These are phyloP conservation scores for Dreissena polymorpha DNA, from an alignment of 1,140 invertebrate species.

Conservation along the genomic window DNA sequence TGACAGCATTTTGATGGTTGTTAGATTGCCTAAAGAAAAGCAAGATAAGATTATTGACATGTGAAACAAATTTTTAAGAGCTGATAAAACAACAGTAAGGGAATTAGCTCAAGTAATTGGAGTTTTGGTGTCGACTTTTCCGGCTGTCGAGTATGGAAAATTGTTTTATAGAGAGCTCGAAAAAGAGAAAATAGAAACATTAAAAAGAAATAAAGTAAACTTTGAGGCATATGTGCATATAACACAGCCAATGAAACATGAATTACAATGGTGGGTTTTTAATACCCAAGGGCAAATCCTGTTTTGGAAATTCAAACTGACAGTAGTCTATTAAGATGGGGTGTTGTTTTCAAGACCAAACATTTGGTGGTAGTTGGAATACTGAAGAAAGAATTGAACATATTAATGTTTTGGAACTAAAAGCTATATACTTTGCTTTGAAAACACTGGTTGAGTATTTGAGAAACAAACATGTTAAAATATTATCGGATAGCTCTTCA, in stretches of 20 bases:
- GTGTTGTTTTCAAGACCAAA: background rate
- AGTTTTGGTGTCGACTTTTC: slow-evolving; percentile 23
- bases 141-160: slow-evolving; percentile 27
- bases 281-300: slow-evolving; percentile 21
- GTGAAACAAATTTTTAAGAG: slow-evolving; percentile 4
- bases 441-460: background rate
- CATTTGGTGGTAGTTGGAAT: background rate
- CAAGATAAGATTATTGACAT: slow-evolving; percentile 24
- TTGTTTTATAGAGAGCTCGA: slow-evolving; percentile 22
- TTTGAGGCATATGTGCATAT: slow-evolving; percentile 20
- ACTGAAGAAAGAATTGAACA: background rate
- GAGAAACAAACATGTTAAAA: slow-evolving; percentile 21
- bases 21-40: slow-evolving; percentile 37
- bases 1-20: slow-evolving; percentile 36
- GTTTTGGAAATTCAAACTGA: slow-evolving; percentile 8
- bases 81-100: background rate
- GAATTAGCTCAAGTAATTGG: background rate
- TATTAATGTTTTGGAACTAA: slow-evolving; percentile 14
- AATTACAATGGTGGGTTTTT: slow-evolving; percentile 17
- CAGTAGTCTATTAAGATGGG: slow-evolving; percentile 19
- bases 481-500: background rate
- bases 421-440: background rate
- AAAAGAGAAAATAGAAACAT: slow-evolving; percentile 22
- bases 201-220: slow-evolving; percentile 9
- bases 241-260: slow-evolving; percentile 5